These are phyloP conservation scores for Acrobasis consociella DNA, from an alignment of 2,888 invertebrate species.

Conservation along the genomic window DNA sequence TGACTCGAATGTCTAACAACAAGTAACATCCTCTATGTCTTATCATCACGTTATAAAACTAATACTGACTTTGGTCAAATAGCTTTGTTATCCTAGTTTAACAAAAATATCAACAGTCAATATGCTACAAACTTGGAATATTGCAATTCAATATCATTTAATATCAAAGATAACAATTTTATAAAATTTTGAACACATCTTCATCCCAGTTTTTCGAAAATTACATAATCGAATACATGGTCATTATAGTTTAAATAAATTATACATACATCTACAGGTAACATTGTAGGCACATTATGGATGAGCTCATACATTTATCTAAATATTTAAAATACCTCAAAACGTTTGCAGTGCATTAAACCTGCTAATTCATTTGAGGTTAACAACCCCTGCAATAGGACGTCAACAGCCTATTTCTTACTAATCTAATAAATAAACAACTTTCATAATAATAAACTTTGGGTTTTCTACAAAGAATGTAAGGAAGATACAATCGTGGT, in stretches of 20 bases:
- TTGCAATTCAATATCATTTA: constrained; percentile 77
- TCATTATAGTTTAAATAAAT: constrained; percentile 52
- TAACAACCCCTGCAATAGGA: neutral
- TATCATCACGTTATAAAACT: constrained; percentile 74
- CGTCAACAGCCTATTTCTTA: constrained; percentile 28
- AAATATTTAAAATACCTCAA: constrained; percentile 33
- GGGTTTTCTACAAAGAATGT: constrained; percentile 68
- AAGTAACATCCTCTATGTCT: constrained; percentile 62
- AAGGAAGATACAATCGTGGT: constrained; percentile 77
- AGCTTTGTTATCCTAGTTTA: constrained; percentile 81
- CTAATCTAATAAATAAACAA: constrained; percentile 72
- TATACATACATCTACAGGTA: constrained; percentile 76
- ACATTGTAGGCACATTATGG: constrained; percentile 80
- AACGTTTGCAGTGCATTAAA: constrained; percentile 17
- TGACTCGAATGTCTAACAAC: constrained; percentile 68
- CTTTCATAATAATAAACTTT: constrained; percentile 73
- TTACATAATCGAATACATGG: constrained; percentile 61
- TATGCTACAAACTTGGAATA: constrained; percentile 72
- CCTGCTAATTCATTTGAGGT: constrained; percentile 10
- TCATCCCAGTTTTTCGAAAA: constrained; percentile 66
- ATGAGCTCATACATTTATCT: constrained; percentile 69
- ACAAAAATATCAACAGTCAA: constrained; percentile 81
- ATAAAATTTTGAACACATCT: constrained; percentile 76
- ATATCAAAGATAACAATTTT: constrained; percentile 65
- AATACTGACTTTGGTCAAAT: constrained; percentile 84